Conservation (phyloP, 2,113 vertebrate genomes). For the Boleophthalmus pectinirostris region DNA sequence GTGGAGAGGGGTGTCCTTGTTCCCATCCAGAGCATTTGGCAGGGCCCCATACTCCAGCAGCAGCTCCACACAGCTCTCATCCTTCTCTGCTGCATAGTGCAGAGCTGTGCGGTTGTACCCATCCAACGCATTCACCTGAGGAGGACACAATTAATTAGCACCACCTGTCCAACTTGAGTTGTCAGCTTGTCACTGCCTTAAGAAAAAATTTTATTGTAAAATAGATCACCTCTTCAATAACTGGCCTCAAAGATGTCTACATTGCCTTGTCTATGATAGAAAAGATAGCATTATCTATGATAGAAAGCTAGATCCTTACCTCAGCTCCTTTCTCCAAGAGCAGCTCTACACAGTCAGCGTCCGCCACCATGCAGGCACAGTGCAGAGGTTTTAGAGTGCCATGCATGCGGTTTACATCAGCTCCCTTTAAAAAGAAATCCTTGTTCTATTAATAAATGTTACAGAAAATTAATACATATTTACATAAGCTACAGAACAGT, state of each 20-base stretch:
- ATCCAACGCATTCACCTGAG: conserved; percentile 91
- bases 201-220: too few relatives aligned
- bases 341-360: conserved; percentile 92
- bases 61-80: conserved; percentile 92
- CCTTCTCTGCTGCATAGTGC: conserved; percentile 95
- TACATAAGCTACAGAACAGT: too few relatives aligned
- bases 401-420: conserved; percentile 94
- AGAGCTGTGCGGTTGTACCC: conserved; percentile 96
- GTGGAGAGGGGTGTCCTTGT: conserved; percentile 94
- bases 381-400: conserved; percentile 95
- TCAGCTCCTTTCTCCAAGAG: conserved; percentile 94
- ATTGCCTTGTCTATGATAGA: not conserved
- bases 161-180: not conserved
- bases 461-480: too few relatives aligned
- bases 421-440: too few relatives aligned
- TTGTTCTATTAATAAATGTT: too few relatives aligned
- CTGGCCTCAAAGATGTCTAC: not conserved
- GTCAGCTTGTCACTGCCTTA: too few relatives aligned
- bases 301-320: conserved; percentile 70
- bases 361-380: conserved; percentile 97
- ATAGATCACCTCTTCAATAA: too few relatives aligned
- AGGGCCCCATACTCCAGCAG: conserved; percentile 90
- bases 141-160: not conserved
- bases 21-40: conserved; percentile 89
- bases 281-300: not conserved